Evolutionary conservation across 2,797 vertebrate species (phyloP).

Genomic region (Hirundo rustica): DNA sequence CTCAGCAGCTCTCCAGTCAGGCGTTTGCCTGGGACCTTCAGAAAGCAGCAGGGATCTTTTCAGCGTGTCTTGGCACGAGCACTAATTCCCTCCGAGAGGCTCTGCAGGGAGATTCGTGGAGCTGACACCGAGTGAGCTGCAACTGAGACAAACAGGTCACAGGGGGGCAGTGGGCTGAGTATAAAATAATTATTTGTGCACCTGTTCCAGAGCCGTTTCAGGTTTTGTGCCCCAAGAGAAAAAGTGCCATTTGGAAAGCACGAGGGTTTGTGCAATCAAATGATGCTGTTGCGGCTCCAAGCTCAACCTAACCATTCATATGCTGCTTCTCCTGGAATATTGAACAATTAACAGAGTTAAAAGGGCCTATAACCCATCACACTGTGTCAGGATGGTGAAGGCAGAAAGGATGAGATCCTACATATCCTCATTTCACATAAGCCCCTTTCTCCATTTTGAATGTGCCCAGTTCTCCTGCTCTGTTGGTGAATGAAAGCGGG

Average conservation of each 20-base stretch:
- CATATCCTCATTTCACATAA: not conserved
- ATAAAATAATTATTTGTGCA: constrained; percentile 34
- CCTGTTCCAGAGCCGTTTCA: constrained; percentile 9
- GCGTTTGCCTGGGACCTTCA: not conserved
- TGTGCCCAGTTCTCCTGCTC: not conserved
- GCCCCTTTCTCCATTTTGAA: not conserved
- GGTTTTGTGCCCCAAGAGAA: constrained; percentile 13
- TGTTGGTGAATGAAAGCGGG: not conserved
- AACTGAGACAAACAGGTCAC: not conserved
- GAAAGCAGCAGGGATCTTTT: not conserved
- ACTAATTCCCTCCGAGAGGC: not conserved
- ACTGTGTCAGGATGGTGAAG: not conserved
- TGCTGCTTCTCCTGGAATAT: constrained; percentile 45
- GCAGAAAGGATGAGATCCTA: not conserved
- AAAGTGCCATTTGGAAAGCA: constrained; percentile 5
- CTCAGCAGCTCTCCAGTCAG: not conserved
- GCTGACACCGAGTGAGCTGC: not conserved
- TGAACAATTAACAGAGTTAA: constrained; percentile 30
- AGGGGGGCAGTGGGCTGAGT: not conserved
- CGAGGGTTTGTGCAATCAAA: not conserved
- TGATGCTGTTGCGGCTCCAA: not conserved
- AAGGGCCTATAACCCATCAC: not conserved
- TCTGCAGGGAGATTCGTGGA: not conserved
- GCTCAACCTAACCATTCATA: not conserved
- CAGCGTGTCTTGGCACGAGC: not conserved